Conservation (phyloP, 2,113 vertebrate species). For the Percopsis transmontana region DNA sequence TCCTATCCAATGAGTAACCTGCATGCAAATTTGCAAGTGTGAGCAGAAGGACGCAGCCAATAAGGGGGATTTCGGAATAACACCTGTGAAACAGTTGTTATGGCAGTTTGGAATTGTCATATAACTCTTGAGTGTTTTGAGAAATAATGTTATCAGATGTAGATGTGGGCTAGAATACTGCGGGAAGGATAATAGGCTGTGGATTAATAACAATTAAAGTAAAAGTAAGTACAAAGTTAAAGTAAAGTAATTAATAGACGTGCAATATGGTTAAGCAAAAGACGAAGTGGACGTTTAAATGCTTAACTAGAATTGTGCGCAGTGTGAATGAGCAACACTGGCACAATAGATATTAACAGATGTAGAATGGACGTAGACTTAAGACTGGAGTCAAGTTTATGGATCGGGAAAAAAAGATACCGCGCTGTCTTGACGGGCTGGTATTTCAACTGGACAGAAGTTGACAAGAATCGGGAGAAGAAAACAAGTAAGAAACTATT, state of each 20-base stretch:
- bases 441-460: slow-evolving; percentile 78
- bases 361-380: slow-evolving; percentile 63
- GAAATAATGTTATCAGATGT: neutral
- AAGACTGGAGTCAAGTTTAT: slow-evolving; percentile 74
- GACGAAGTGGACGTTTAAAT: too few species aligned
- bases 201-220: slow-evolving; percentile 19
- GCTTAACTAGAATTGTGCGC: neutral
- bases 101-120: slow-evolving; percentile 1
- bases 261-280: slow-evolving; percentile 12
- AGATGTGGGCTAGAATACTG: neutral
- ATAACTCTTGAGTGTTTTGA: neutral
- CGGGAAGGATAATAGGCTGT: neutral
- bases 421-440: slow-evolving; percentile 72
- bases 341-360: slow-evolving; percentile 12
- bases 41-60: slow-evolving; percentile 21
- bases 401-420: slow-evolving; percentile 73
- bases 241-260: too few species aligned
- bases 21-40: slow-evolving; percentile 63
- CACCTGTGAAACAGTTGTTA: neutral
- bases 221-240: too few species aligned
- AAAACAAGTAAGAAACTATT: slow-evolving; percentile 58
- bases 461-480: slow-evolving; percentile 72
- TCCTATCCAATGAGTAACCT: slow-evolving; percentile 55
- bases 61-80: slow-evolving; percentile 32
- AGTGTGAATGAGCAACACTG: slow-evolving; percentile 1